Evolutionary conservation across 2,888 invertebrate species (phyloP).

Genomic region (Dasypogon diadema): DNA sequence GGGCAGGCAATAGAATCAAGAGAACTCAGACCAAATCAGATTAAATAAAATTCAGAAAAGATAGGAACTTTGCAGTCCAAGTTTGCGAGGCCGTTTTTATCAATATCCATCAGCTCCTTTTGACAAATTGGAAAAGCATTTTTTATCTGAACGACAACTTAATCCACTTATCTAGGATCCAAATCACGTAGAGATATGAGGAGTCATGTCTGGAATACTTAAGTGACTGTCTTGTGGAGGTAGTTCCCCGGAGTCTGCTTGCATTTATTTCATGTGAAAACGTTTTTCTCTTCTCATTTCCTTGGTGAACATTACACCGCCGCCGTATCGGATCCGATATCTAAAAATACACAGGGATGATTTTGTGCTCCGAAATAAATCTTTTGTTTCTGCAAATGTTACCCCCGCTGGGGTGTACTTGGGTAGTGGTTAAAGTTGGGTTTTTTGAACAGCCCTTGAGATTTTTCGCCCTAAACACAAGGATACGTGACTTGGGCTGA

Average conservation of each 20-base stretch:
- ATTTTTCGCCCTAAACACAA: not conserved
- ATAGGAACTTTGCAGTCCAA: not conserved
- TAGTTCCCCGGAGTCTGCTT: not conserved
- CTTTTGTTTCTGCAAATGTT: slow-evolving; percentile 42
- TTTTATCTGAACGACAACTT: slow-evolving; percentile 48
- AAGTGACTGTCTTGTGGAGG: not conserved
- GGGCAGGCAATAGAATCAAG: no score
- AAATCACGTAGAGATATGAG: slow-evolving; percentile 49
- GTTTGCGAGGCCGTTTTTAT: slow-evolving; percentile 5
- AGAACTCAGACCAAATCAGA: no score
- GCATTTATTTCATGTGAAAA: not conserved
- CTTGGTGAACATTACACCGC: not conserved
- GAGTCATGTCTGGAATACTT: slow-evolving; percentile 35
- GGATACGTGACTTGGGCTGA: slow-evolving; percentile 22
- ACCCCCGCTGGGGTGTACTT: not conserved
- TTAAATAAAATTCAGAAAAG: no score
- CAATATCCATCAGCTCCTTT: slow-evolving; percentile 22
- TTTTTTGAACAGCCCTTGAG: not conserved
- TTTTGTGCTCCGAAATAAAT: slow-evolving; percentile 31
- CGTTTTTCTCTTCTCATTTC: not conserved
- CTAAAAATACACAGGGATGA: slow-evolving; percentile 28
- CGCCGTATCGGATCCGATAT: slow-evolving; percentile 9
- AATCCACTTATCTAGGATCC: slow-evolving; percentile 46
- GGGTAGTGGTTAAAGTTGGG: not conserved
- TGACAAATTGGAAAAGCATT: slow-evolving; percentile 48